Base-by-base conservation (phyloP, 2,888 invertebrate genomes). In the Ormia ochracea region DNA sequence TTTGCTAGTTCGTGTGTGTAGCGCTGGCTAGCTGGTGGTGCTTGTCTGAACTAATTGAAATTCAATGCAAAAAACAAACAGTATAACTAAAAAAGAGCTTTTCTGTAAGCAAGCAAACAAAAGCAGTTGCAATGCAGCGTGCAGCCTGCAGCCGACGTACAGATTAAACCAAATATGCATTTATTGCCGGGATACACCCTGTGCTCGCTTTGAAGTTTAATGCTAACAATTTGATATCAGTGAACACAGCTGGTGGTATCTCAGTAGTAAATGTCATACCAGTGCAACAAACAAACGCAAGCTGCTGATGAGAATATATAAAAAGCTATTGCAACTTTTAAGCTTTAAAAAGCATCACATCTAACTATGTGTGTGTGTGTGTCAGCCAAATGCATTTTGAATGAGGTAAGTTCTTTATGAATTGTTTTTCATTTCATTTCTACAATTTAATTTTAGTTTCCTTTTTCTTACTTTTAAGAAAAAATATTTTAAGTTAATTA, bases 231-330 rank as follows among this genome's bases (percentile, higher is more conserved):
- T 61, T 78, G 84, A 86, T 85, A 86, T 84, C 85, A 95, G 96
- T 96, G 96, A 97, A 97, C 96, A 96, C 96, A 97, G 96, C 96
- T 96, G 96, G 96, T 96, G 96, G 96, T 97, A 96, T 96, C 96
- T 96, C 96, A 96, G 96, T 96, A 91, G 92, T 92, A 93, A 91
- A 90, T 86, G 85, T 14, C 84, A 86, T 82, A 68, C 79, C 5
- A 82, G 74, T 82, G 82, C 84, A 85, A 76, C 84, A 58, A 43
- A 17, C 38, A 12, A 23, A n/a, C n/a, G n/a, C n/a, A n/a, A 12
- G 21, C 43, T 14, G 19, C 21, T 41, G 3, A 59, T 26, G 23
- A 56, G 33, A 21, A 43, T 21, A 31, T 48, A 26, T 36, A 6
- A 10, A 10, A 58, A 65, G 19, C 9, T 5, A 38, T 50, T 38